phyloP scores from a whole-genome alignment of 1,140 invertebrate species.

The Neodiprion lecontei region DNA sequence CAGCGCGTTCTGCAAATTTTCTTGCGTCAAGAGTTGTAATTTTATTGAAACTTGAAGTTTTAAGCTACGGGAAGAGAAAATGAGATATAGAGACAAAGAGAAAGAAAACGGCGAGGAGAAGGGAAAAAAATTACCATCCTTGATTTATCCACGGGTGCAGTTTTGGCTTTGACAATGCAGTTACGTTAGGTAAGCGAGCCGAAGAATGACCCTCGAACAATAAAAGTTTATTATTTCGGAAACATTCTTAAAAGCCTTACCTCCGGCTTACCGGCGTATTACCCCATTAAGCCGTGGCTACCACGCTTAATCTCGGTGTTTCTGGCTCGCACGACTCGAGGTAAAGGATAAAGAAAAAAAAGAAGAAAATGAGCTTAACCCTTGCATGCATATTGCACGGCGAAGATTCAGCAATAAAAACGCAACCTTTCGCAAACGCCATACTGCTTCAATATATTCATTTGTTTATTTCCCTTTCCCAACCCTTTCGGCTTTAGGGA shows the following conservation, averaged over 20 bases:
- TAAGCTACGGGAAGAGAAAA: background rate
- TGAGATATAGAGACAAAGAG: too few relatives aligned
- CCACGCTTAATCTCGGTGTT: background rate
- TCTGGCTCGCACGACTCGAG: background rate
- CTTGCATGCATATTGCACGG: background rate
- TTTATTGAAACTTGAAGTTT: background rate
- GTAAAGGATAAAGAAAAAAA: background rate
- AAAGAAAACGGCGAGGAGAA: too few relatives aligned
- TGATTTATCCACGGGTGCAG: background rate
- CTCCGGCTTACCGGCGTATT: background rate
- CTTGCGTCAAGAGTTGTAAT: too few relatives aligned
- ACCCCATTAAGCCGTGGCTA: background rate
- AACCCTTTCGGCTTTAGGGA: conserved; percentile 1
- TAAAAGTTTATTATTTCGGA: background rate
- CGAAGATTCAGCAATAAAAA: background rate
- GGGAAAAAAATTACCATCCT: background rate
- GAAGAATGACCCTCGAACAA: background rate
- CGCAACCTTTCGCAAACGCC: background rate
- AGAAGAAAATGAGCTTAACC: background rate
- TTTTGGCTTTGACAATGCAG: background rate
- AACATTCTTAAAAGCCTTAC: background rate
- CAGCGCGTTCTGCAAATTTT: too few relatives aligned
- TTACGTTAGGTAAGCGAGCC: background rate
- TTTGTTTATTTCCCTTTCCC: background rate
- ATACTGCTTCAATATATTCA: conserved; percentile 2